Percentiles rank a stretch among this genome's conserved stretches.
Conservation (phyloP, 2,113 vertebrate genomes). For the Coptodon rendalli region DNA sequence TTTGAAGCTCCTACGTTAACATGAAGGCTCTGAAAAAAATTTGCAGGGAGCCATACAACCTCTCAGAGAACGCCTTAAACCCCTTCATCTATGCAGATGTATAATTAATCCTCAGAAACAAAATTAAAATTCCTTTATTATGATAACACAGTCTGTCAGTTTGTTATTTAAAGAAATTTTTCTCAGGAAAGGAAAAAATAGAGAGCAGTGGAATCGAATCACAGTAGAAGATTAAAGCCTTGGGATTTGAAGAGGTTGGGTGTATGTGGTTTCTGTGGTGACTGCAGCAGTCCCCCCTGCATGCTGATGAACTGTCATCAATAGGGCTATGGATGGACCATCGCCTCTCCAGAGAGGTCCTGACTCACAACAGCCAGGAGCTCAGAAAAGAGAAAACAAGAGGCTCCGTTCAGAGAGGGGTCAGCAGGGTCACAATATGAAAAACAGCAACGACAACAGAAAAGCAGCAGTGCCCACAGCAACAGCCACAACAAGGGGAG, state of each 20-base stretch:
- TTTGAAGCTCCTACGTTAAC: not conserved
- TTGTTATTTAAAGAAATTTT: not conserved
- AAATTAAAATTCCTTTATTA: not conserved
- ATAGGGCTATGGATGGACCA: constrained; percentile 31
- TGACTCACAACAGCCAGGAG: not conserved
- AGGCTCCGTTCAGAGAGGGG: not conserved
- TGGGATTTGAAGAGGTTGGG: not conserved
- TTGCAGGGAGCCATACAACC: not conserved
- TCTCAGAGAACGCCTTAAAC: not conserved
- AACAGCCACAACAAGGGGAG: not conserved
- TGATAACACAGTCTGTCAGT: not conserved
- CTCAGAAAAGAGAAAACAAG: not conserved
- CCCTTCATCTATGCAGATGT: not conserved
- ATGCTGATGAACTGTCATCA: constrained; percentile 47
- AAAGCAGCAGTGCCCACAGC: not conserved
- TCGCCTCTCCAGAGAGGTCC: not conserved
- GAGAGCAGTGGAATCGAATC: not conserved
- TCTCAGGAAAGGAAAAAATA: not conserved
- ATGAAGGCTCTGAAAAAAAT: not conserved
- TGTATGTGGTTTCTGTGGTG: constrained; percentile 8
- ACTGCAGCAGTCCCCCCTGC: constrained; percentile 4
- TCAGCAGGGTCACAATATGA: not conserved
- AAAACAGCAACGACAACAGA: not conserved
- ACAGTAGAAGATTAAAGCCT: not conserved
- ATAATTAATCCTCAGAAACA: not conserved